Conservation (phyloP, 2,888 invertebrate species). For the Standfussiana lucernea region DNA sequence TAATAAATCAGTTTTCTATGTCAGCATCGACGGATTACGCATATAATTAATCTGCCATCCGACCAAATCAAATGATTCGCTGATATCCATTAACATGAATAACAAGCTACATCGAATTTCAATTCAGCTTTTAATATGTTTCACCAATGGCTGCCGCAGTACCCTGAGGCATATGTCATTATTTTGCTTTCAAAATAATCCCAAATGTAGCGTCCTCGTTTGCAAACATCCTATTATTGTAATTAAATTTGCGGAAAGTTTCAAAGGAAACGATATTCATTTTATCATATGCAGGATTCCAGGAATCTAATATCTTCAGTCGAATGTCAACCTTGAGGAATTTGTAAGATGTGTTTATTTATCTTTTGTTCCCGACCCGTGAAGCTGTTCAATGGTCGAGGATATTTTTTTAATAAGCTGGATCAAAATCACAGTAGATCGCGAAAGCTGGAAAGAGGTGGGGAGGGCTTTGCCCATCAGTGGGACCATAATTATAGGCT, state of each 20-base stretch:
- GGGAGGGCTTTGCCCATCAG: neutral
- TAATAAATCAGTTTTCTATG: constrained; percentile 54
- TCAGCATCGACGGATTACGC: constrained; percentile 31
- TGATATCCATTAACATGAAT: constrained; percentile 36
- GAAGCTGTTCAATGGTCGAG: neutral
- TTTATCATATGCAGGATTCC: constrained; percentile 15
- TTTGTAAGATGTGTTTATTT: constrained; percentile 6
- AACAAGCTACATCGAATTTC: constrained; percentile 41
- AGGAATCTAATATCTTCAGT: constrained; percentile 22
- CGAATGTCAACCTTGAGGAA: constrained; percentile 20
- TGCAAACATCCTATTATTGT: constrained; percentile 18
- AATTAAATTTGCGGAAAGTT: constrained; percentile 30
- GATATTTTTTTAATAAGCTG: neutral
- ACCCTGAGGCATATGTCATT: constrained; percentile 48
- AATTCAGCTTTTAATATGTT: constrained; percentile 30
- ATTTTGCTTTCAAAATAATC: constrained; percentile 46
- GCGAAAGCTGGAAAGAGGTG: neutral
- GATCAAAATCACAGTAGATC: neutral
- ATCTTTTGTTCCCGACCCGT: neutral
- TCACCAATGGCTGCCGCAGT: constrained; percentile 37
- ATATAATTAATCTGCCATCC: constrained; percentile 37
- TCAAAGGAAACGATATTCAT: constrained; percentile 37
- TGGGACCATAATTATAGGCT: neutral
- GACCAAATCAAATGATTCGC: constrained; percentile 23
- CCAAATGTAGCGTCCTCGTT: constrained; percentile 26